Percentiles rank a stretch among this genome's conserved stretches.
Conservation (phyloP, 2,888 invertebrate genomes). For the Sminthurinus aureus region DNA sequence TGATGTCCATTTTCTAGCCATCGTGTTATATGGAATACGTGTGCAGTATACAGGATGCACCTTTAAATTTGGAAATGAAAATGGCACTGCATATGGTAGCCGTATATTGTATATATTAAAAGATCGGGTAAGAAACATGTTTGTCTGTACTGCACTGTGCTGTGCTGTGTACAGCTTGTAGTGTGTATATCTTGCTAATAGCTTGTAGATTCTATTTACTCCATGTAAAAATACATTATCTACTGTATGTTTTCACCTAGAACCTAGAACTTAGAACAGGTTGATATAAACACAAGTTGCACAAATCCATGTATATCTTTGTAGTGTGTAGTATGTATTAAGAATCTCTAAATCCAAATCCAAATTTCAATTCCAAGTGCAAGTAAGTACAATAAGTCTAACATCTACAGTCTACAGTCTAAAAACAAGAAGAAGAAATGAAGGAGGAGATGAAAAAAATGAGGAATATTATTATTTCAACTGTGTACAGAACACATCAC, state of each 20-base stretch:
- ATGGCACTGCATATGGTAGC: not conserved
- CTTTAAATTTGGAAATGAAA: not conserved
- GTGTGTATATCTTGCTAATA: not conserved
- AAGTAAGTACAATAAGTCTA: no score
- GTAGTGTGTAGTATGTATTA: not conserved
- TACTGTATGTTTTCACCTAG: no score
- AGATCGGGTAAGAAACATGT: not conserved
- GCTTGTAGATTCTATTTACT: no score
- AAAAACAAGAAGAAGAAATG: not conserved
- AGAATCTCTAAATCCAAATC: constrained; percentile 6
- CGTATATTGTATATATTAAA: not conserved
- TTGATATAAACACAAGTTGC: no score
- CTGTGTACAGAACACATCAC: not conserved
- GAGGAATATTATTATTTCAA: not conserved
- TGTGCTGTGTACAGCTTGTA: not conserved
- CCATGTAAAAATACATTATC: no score
- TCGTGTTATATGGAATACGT: not conserved
- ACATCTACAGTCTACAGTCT: no score
- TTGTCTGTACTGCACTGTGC: not conserved
- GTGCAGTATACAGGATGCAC: not conserved
- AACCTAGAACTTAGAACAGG: no score
- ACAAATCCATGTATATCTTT: not conserved
- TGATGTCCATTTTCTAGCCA: constrained; percentile 21
- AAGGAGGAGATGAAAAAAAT: not conserved
- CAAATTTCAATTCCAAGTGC: not conserved